Evolutionary conservation across 2,888 invertebrate genomes (phyloP).

Genomic region (Erebia epiphron): DNA sequence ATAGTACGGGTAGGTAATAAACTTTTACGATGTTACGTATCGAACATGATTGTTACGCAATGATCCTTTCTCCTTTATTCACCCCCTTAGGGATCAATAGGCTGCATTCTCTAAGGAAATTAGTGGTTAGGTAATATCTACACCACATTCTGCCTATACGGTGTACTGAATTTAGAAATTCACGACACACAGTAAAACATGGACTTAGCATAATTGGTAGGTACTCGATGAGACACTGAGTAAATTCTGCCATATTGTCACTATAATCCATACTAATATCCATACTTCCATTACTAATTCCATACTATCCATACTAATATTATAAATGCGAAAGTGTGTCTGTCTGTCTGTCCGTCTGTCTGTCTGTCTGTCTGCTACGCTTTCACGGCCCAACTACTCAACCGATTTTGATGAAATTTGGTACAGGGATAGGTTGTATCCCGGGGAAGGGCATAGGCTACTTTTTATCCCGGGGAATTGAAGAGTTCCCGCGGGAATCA

Average conservation of each 20-base stretch:
- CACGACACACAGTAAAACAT: background rate
- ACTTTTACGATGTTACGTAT: conserved; percentile 49
- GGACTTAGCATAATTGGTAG: background rate
- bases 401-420: no score
- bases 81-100: conserved; percentile 48
- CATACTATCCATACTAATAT: no score
- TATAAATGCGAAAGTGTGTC: no score
- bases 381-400: no score
- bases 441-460: no score
- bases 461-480: no score
- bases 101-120: conserved; percentile 54
- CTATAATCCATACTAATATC: no score
- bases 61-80: conserved; percentile 46
- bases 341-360: no score
- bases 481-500: no score
- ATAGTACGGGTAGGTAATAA: conserved; percentile 43
- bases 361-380: no score
- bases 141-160: background rate
- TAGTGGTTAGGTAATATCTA: conserved; percentile 44
- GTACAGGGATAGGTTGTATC: no score
- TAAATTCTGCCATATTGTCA: background rate
- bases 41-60: conserved; percentile 41
- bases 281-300: no score
- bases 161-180: conserved; percentile 18
- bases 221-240: background rate